These are phyloP conservation scores for Leptobrachium leishanense DNA, from an alignment of 2,113 vertebrate species.

Conservation along the genomic window DNA sequence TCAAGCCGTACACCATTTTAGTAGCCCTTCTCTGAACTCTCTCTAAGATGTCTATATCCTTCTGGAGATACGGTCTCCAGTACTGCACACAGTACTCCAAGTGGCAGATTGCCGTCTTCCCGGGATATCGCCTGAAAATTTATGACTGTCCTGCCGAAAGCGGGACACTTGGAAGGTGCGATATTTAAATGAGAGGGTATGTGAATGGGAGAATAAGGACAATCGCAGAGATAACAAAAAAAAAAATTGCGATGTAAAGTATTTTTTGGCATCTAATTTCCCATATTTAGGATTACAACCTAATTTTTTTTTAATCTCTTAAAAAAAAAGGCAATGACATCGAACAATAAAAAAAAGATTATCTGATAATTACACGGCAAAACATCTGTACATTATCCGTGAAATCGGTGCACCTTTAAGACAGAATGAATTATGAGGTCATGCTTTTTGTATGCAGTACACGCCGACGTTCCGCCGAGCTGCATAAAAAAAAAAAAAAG, in stretches of 20 bases:
- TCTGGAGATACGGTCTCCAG: too few relatives aligned
- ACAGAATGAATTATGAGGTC: conserved; percentile 61
- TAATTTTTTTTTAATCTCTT: conserved; percentile 1
- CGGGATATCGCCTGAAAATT: too few relatives aligned
- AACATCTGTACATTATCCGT: too few relatives aligned
- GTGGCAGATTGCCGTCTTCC: too few relatives aligned
- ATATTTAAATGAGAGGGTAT: too few relatives aligned
- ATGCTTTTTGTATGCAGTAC: conserved; percentile 54
- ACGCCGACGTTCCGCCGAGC: conserved; percentile 51
- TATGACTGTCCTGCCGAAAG: too few relatives aligned
- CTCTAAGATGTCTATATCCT: too few relatives aligned
- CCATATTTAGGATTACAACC: not conserved
- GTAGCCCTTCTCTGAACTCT: too few relatives aligned
- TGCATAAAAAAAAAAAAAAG: not conserved
- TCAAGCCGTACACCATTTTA: too few relatives aligned
- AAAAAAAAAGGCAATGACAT: not conserved
- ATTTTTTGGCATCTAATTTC: not conserved
- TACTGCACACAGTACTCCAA: too few relatives aligned
- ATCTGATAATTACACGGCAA: not conserved
- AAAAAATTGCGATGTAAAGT: not conserved
- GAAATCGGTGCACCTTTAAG: conserved; percentile 37
- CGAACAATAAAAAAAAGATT: conserved; percentile 3
- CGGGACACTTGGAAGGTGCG: too few relatives aligned
- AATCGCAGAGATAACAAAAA: not conserved
- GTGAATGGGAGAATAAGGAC: too few relatives aligned